Evolutionary conservation across 2,797 vertebrate species (phyloP).

Genomic region (Natrix natrix): DNA sequence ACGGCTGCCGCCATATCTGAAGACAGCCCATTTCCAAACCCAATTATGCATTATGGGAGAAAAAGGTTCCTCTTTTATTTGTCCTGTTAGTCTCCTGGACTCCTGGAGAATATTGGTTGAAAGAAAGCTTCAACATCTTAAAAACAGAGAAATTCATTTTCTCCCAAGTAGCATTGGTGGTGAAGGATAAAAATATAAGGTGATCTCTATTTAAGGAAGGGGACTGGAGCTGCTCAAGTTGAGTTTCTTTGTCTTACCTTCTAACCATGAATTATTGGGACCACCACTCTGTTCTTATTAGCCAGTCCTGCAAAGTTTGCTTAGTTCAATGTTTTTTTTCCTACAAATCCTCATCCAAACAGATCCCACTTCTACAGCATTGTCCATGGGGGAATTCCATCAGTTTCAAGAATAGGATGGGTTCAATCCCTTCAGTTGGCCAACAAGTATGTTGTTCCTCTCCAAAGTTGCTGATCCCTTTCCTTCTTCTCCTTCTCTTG

Average conservation of each 20-base stretch:
- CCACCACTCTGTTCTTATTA: not conserved
- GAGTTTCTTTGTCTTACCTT: not conserved
- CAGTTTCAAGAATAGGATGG: not conserved
- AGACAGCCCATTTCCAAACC: not conserved
- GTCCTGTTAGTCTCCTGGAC: not conserved
- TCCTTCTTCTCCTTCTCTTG: slow-evolving; percentile 17
- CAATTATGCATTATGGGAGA: not conserved
- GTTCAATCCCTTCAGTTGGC: not conserved
- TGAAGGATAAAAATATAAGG: not conserved
- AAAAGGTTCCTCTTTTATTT: not conserved
- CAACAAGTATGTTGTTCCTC: not conserved
- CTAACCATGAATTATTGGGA: not conserved
- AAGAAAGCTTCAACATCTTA: not conserved
- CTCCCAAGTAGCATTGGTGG: not conserved
- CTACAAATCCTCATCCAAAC: not conserved
- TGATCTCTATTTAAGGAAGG: not conserved
- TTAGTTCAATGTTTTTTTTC: not conserved
- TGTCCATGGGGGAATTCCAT: not conserved
- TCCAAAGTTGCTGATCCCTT: not conserved
- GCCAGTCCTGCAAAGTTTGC: not conserved
- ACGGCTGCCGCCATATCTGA: not conserved
- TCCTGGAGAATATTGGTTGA: not conserved
- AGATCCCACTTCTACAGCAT: not conserved
- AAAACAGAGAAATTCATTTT: not conserved
- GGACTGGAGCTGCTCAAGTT: not conserved